These are phyloP conservation scores for Tinea pellionella DNA, from an alignment of 2,888 invertebrate genomes.

Conservation along the genomic window DNA sequence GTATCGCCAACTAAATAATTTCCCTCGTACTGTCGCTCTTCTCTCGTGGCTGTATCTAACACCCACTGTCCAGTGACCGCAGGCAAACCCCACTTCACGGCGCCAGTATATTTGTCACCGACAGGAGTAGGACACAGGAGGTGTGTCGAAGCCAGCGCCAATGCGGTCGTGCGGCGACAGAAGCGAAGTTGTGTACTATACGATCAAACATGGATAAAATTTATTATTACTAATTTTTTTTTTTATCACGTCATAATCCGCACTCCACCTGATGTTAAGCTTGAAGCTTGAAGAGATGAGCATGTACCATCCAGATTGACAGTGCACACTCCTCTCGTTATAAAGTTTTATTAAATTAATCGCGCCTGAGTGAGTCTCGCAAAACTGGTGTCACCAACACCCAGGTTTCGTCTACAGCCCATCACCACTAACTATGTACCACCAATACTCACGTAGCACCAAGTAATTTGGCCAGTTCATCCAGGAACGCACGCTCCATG, in stretches of 20 bases:
- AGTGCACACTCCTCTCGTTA: no score
- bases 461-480: constrained; percentile 74
- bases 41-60: constrained; percentile 72
- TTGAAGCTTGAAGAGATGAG: no score
- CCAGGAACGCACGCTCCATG: constrained; percentile 79
- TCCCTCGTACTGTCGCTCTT: constrained; percentile 64
- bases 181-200: constrained; percentile 54
- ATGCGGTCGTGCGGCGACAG: constrained; percentile 51
- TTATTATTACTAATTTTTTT: no score
- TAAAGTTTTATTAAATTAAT: no score
- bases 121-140: constrained; percentile 78
- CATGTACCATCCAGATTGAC: no score
- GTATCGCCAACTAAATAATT: constrained; percentile 72
- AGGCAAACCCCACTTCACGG: constrained; percentile 87
- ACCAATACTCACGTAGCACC: constrained; percentile 78
- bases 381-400: no score
- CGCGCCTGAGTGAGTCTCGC: no score
- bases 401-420: no score
- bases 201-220: not conserved
- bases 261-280: no score
- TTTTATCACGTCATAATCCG: no score
- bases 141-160: constrained; percentile 79
- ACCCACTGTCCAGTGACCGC: constrained; percentile 84
- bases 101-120: constrained; percentile 87
- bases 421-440: no score